Percentiles rank a stretch among this genome's conserved stretches.
phyloP scores from a whole-genome alignment of 2,888 invertebrate genomes.

The Sphaerophoria rueppellii region DNA sequence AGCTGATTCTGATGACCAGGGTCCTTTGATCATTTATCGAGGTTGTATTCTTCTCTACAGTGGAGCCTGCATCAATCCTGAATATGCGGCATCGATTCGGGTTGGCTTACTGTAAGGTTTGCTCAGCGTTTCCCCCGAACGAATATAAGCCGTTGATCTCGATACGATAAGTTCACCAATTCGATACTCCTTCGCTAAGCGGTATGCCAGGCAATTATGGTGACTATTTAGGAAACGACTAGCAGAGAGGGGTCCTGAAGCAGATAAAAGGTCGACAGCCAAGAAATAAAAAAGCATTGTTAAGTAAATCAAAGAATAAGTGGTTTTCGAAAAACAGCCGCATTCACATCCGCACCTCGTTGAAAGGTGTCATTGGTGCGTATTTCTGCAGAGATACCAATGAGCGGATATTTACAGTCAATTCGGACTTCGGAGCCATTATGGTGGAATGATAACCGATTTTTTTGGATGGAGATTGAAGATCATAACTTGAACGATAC shows the following conservation, averaged over 20 bases:
- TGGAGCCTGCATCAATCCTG: conserved; percentile 93
- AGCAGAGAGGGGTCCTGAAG: conserved; percentile 90
- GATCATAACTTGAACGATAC: no score
- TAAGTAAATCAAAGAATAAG: no score
- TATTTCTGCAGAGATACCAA: no score
- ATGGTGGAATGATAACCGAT: no score
- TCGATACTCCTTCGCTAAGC: conserved; percentile 89
- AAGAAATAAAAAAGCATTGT: conserved; percentile 92
- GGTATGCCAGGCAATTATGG: conserved; percentile 90
- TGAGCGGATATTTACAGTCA: no score
- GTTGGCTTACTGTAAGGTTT: conserved; percentile 91
- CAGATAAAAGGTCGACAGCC: conserved; percentile 88
- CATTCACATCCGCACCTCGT: no score
- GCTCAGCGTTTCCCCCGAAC: conserved; percentile 91
- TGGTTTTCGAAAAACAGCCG: no score
- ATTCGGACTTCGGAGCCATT: no score
- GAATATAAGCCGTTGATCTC: conserved; percentile 95
- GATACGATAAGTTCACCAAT: conserved; percentile 93
- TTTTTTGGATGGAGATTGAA: no score
- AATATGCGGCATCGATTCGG: conserved; percentile 91
- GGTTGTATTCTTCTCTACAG: conserved; percentile 89
- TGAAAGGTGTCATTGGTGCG: no score
- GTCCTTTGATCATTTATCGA: conserved; percentile 94
- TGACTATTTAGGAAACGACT: conserved; percentile 92
- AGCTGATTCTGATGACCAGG: conserved; percentile 94